A percentile compares a stretch with the other conserved stretches of the same genome.
Evolutionary conservation across 2,888 invertebrate species (phyloP).

Genomic region (Epinotia brunnichana): DNA sequence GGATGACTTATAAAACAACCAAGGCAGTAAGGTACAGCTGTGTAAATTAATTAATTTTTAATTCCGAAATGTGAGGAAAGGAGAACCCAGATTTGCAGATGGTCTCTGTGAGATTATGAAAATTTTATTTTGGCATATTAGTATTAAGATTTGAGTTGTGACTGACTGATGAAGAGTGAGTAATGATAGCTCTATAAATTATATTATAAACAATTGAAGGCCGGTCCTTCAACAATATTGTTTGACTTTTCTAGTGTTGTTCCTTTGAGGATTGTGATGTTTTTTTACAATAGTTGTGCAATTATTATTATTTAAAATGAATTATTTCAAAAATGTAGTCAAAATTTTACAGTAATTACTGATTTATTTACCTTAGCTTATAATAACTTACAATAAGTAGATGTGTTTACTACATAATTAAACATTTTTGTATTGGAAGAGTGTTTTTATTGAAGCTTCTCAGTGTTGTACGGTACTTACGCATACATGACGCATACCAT

Average conservation of each 20-base stretch:
- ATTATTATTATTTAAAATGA: neutral
- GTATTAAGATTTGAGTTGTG: neutral
- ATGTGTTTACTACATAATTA: neutral
- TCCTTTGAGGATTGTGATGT: neutral
- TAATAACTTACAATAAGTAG: neutral
- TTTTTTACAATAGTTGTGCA: neutral
- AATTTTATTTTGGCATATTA: too few relatives aligned
- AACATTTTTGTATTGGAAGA: neutral
- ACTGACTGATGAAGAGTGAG: neutral
- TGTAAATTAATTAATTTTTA: too few relatives aligned
- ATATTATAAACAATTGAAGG: neutral
- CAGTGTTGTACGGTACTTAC: neutral
- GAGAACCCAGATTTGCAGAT: too few relatives aligned
- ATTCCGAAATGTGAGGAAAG: too few relatives aligned
- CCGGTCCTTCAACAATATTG: slow-evolving; percentile 8
- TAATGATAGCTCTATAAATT: neutral
- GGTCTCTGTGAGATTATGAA: too few relatives aligned
- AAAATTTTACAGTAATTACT: neutral
- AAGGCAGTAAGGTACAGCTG: too few relatives aligned
- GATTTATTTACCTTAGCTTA: neutral
- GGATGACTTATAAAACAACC: neutral
- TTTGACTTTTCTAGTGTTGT: neutral
- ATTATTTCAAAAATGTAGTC: neutral
- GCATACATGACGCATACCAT: too few relatives aligned
- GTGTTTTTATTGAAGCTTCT: neutral